These are phyloP conservation scores for Neuroterus valhalla DNA, from an alignment of 1,140 invertebrate species.

Conservation along the genomic window DNA sequence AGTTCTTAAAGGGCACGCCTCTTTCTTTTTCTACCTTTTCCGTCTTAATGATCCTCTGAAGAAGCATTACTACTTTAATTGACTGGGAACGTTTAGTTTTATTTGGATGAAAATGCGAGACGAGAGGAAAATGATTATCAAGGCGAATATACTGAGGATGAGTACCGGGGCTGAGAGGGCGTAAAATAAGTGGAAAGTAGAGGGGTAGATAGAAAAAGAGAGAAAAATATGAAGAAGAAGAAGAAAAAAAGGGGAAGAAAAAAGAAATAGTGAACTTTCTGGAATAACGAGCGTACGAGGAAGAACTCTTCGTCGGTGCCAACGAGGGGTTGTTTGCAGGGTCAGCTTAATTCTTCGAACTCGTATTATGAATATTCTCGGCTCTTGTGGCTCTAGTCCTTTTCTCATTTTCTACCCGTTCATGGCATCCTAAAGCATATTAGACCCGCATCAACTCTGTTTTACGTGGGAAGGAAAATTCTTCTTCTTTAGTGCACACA, in stretches of 20 bases:
- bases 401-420: slow-evolving; percentile 5
- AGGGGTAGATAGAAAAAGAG: neutral
- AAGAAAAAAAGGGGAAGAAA: neutral
- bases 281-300: slow-evolving; percentile 29
- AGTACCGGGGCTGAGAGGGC: neutral
- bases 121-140: slow-evolving; percentile 30
- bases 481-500: slow-evolving; percentile 4
- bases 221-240: neutral
- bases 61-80: slow-evolving; percentile 27
- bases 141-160: slow-evolving; percentile 28
- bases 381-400: slow-evolving; percentile 34
- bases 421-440: slow-evolving; percentile 24
- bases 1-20: neutral
- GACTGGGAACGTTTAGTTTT: slow-evolving; percentile 26
- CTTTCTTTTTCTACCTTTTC: neutral
- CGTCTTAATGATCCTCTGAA: slow-evolving; percentile 19
- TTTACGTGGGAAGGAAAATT: slow-evolving; percentile 27
- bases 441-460: slow-evolving; percentile 26
- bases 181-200: slow-evolving; percentile 17
- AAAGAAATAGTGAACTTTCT: slow-evolving; percentile 17
- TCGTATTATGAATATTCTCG: slow-evolving; percentile 58
- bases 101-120: slow-evolving; percentile 26
- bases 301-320: slow-evolving; percentile 24
- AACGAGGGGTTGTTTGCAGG: slow-evolving; percentile 33
- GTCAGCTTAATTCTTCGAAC: slow-evolving; percentile 33